Percentiles rank a stretch among this genome's conserved stretches.
Conservation (phyloP, 2,888 invertebrate species). For the Drosophila bunnanda region DNA sequence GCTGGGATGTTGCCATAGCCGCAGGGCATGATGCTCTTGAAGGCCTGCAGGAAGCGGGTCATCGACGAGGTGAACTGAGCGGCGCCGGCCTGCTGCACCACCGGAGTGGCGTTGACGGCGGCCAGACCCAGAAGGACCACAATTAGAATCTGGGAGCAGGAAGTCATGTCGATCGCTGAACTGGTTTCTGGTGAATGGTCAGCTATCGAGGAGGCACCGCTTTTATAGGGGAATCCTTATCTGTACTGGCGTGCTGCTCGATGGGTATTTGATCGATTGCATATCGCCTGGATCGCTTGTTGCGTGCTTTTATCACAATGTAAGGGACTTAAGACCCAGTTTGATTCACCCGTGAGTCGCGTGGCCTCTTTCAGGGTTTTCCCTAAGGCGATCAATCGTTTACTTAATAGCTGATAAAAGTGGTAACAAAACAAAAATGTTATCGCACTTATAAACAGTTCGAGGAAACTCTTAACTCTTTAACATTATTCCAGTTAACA, state of each 20-base stretch:
- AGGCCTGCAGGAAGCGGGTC: constrained; percentile 49
- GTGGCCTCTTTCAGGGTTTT: constrained; percentile 2
- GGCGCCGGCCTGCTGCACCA: constrained; percentile 21
- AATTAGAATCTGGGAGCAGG: constrained; percentile 31
- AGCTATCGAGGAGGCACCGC: neutral
- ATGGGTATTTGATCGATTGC: constrained; percentile 20
- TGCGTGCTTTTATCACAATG: neutral
- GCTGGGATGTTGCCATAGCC: constrained; percentile 69
- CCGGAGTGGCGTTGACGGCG: constrained; percentile 26
- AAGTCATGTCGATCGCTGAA: constrained; percentile 46
- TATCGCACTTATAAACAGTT: neutral
- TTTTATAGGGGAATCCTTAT: constrained; percentile 50
- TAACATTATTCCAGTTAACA: neutral
- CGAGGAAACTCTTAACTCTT: neutral
- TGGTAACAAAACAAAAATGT: neutral
- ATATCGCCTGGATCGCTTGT: constrained; percentile 11
- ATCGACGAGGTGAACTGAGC: constrained; percentile 58
- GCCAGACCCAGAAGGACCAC: constrained; percentile 49
- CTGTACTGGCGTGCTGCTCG: neutral
- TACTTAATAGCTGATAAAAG: constrained; percentile 1
- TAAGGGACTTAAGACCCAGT: neutral
- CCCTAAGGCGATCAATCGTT: constrained; percentile 11
- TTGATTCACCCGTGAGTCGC: constrained; percentile 7
- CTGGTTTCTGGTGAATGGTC: constrained; percentile 2
- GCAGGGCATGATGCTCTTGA: constrained; percentile 71